Conservation (phyloP, 2,888 invertebrate genomes). For the Toxonevra muliebris region DNA sequence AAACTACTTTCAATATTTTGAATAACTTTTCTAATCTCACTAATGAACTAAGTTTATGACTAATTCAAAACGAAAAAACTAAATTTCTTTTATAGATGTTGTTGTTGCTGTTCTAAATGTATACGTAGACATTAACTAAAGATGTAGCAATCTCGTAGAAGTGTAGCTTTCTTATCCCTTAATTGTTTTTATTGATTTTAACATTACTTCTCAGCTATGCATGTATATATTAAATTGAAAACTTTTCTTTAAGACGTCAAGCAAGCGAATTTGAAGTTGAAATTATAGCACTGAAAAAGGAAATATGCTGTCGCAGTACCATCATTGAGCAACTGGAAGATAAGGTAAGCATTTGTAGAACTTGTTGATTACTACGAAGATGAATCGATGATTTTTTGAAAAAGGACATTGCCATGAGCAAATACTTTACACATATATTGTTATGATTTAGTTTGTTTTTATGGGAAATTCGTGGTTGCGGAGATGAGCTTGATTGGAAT, state of each 20-base stretch:
- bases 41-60: conserved; percentile 4
- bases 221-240: neutral
- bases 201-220: neutral
- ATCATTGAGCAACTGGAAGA: conserved; percentile 69
- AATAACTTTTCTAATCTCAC: neutral
- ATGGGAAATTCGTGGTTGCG: too few relatives aligned
- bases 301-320: conserved; percentile 69
- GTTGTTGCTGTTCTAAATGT: conserved; percentile 27
- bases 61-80: neutral
- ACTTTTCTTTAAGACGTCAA: conserved; percentile 59
- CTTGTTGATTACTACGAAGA: too few relatives aligned
- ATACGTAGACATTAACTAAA: neutral
- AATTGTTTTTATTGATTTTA: neutral
- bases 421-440: too few relatives aligned
- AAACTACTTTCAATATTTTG: neutral
- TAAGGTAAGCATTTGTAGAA: conserved; percentile 65
- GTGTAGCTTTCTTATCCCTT: too few relatives aligned
- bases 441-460: too few relatives aligned
- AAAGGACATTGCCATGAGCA: too few relatives aligned
- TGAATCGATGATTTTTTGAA: too few relatives aligned
- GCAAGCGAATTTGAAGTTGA: conserved; percentile 69
- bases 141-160: too few relatives aligned
- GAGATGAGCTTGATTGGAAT: too few relatives aligned
- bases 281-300: conserved; percentile 72
- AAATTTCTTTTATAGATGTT: conserved; percentile 24